Percentiles rank a stretch among this genome's conserved stretches.
Conservation (phyloP, 1,140 invertebrate species). For the Lamellibrachia luymesi region DNA sequence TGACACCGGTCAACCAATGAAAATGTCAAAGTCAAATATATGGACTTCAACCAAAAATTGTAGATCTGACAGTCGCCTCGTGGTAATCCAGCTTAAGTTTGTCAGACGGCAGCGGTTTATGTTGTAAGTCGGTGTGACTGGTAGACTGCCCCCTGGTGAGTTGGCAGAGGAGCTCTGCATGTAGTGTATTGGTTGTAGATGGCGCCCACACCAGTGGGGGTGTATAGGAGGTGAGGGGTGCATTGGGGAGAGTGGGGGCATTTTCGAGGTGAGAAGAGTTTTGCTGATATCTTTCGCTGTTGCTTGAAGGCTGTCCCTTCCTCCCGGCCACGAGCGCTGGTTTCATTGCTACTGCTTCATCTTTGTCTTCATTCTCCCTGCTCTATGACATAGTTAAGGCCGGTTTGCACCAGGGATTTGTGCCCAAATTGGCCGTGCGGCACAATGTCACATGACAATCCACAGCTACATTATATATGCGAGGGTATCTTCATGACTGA, state of each 20-base stretch:
- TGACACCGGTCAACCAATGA: too few species aligned
- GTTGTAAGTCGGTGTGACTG: not conserved
- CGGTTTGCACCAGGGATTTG: too few species aligned
- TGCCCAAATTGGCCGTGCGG: too few species aligned
- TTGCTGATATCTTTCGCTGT: not conserved
- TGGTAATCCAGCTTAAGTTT: not conserved
- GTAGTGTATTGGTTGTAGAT: not conserved
- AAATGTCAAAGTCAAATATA: too few species aligned
- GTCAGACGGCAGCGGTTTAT: not conserved
- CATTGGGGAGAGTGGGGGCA: slow-evolving; percentile 2
- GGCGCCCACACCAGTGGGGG: not conserved
- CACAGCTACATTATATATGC: too few species aligned
- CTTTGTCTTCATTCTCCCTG: not conserved
- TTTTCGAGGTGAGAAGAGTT: slow-evolving; percentile 4
- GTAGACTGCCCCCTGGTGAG: not conserved
- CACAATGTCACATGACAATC: too few species aligned
- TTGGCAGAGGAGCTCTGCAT: not conserved
- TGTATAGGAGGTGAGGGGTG: not conserved
- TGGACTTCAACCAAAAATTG: too few species aligned
- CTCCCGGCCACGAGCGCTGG: not conserved
- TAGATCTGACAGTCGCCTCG: too few species aligned
- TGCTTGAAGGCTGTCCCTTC: not conserved
- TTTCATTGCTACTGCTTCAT: not conserved
- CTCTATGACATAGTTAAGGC: not conserved
- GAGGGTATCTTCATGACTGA: too few species aligned